Evolutionary conservation across 2,797 vertebrate genomes (phyloP).

Genomic region (Spinus olivaceus): DNA sequence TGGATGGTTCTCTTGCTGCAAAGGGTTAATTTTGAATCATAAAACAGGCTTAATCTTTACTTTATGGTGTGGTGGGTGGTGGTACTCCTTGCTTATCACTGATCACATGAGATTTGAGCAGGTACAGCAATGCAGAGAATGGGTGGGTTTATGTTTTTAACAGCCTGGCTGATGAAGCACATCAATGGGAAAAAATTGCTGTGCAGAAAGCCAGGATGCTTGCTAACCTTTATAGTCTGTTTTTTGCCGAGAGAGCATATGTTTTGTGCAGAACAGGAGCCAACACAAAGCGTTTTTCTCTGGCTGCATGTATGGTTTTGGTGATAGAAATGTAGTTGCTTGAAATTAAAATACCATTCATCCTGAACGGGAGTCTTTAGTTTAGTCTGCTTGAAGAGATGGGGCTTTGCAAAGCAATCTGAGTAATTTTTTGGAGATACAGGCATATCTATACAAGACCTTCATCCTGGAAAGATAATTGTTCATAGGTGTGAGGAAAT

Average conservation of each 20-base stretch:
- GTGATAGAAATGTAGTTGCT: not conserved
- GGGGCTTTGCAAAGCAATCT: not conserved
- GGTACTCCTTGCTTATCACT: not conserved
- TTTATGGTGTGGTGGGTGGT: not conserved
- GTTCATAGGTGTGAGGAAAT: not conserved
- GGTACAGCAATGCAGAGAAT: not conserved
- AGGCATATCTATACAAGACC: not conserved
- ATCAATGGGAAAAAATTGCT: not conserved
- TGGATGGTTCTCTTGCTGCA: not conserved
- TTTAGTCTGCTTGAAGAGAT: not conserved
- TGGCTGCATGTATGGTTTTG: not conserved
- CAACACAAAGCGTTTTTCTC: not conserved
- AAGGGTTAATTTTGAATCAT: not conserved
- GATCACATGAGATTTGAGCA: not conserved
- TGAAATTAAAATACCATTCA: slow-evolving; percentile 28
- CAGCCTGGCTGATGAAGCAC: not conserved
- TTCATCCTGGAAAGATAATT: not conserved
- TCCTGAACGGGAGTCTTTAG: accelerated
- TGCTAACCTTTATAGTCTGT: not conserved
- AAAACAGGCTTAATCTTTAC: not conserved
- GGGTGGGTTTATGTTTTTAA: not conserved
- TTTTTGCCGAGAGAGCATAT: not conserved
- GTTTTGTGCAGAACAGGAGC: slow-evolving; percentile 1
- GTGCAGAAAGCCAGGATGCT: not conserved
- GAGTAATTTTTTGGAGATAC: not conserved